Percentiles rank a stretch among this genome's conserved stretches.
Evolutionary conservation across 2,888 invertebrate species (phyloP).

Genomic region (Malachius bipustulatus): DNA sequence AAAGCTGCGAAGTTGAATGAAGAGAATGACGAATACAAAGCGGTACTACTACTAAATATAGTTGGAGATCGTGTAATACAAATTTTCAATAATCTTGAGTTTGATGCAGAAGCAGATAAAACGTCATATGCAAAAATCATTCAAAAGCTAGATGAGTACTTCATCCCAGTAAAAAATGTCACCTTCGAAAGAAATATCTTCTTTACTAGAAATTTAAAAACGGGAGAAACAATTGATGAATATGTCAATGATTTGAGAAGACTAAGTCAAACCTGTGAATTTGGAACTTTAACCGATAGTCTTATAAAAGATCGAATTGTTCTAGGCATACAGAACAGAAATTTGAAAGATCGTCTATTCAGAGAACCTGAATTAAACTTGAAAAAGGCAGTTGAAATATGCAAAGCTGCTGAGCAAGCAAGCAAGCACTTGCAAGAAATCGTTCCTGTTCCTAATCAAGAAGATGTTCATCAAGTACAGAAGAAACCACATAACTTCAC

Average conservation of each 20-base stretch:
- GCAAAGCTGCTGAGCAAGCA: conserved; percentile 9
- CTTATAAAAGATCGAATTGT: conserved; percentile 18
- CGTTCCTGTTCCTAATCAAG: no score
- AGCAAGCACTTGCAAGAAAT: conserved; percentile 7
- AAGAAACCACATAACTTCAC: no score
- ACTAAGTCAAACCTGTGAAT: conserved; percentile 16
- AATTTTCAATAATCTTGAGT: conserved; percentile 4
- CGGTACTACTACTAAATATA: conserved; percentile 4
- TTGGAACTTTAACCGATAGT: conserved; percentile 14
- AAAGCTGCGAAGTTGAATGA: conserved; percentile 6
- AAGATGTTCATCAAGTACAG: no score
- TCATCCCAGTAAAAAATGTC: conserved; percentile 5
- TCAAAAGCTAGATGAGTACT: conserved; percentile 1
- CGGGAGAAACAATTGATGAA: conserved; percentile 6
- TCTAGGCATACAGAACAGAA: conserved; percentile 13
- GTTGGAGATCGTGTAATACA: no score
- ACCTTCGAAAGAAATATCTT: conserved; percentile 10
- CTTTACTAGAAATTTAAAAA: conserved; percentile 6
- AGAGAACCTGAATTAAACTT: conserved; percentile 11
- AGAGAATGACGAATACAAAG: conserved; percentile 5
- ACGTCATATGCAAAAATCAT: not conserved
- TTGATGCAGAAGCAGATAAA: conserved; percentile 4
- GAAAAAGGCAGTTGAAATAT: conserved; percentile 11
- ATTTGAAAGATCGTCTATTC: conserved; percentile 12
- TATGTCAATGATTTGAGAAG: conserved; percentile 9